Base-by-base conservation (phyloP, 2,113 vertebrate genomes). In the Gobius niger region DNA sequence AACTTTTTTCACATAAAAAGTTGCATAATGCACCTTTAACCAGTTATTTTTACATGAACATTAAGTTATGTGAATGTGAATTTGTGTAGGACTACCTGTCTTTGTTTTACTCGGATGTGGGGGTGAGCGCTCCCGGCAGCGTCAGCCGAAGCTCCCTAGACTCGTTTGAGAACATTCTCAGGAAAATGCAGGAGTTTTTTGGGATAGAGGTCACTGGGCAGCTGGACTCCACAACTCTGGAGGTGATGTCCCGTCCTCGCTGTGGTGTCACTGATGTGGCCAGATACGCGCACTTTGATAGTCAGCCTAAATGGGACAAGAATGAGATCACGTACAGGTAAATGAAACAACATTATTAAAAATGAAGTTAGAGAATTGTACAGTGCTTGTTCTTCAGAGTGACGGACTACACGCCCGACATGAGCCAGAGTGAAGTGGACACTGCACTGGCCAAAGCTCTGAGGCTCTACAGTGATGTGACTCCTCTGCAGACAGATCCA, bases 161-260 rank as follows among this genome's bases (percentile, higher is more conserved):
- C 42, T 70, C 75, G 5, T 87, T 84, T 44, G 72, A 77, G 1
- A 75, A 67, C 9, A 69, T 65, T 4, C 81, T 94, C 9, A 91
- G 65, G 80, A 90, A 93, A 85, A 94, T 94, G 94, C 94, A 95
- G 76, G 70, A 79, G 68, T 96, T 93, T 60, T 92, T 93, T 19
- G 90, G 92, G 0, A 59, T 96, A 19, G 40, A 90, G 15, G 86
- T 94, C 77, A 95, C 87, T 0, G 94, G 94, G 0, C 82, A 87
- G 61, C 40, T 92, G 78, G 89, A 95, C 75, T 59, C 87, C 1
- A 70, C 76, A 9, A 93, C 92, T 0, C 3, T 94, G 70, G 80
- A 91, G 12, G 12, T 91, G 40, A 92, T 94, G 85, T 89, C 88
- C 41, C 93, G 91, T 61, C 77, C 65, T 5, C 78, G 91, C 53